Evolutionary conservation across 2,888 invertebrate species (phyloP).

Genomic region (Andricus curvator): DNA sequence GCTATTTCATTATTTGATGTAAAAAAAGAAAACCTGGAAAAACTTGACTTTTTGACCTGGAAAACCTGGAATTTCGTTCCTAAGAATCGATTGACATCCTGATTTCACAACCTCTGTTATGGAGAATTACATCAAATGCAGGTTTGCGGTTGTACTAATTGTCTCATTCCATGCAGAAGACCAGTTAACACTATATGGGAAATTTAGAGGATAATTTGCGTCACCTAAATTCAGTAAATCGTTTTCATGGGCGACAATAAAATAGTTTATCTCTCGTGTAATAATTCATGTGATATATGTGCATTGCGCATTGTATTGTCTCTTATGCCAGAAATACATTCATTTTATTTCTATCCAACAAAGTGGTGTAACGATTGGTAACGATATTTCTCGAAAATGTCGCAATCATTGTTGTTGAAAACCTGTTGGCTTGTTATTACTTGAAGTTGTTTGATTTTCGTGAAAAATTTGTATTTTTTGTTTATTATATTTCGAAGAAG

Average conservation of each 20-base stretch:
- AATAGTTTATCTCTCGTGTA: neutral
- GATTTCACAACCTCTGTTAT: neutral
- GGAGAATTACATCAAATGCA: neutral
- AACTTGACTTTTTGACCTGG: too few relatives aligned
- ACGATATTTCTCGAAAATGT: too few relatives aligned
- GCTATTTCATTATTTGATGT: too few relatives aligned
- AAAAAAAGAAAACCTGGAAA: too few relatives aligned
- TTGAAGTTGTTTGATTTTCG: too few relatives aligned
- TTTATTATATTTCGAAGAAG: too few relatives aligned
- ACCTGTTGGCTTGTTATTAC: too few relatives aligned
- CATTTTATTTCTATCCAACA: neutral
- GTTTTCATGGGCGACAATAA: neutral
- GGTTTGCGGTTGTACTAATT: neutral
- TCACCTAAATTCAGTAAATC: slow-evolving; percentile 1
- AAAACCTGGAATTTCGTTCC: too few relatives aligned
- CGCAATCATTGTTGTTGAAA: too few relatives aligned
- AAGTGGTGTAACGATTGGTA: too few relatives aligned
- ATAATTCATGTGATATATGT: neutral
- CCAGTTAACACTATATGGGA: neutral
- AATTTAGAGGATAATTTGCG: neutral
- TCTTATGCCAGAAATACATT: neutral
- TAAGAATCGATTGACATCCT: too few relatives aligned
- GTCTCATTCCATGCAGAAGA: neutral
- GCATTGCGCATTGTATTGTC: neutral
- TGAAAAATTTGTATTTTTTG: too few relatives aligned